phyloP scores from a whole-genome alignment of 2,888 invertebrate species.

The Lucinisca nassula region DNA sequence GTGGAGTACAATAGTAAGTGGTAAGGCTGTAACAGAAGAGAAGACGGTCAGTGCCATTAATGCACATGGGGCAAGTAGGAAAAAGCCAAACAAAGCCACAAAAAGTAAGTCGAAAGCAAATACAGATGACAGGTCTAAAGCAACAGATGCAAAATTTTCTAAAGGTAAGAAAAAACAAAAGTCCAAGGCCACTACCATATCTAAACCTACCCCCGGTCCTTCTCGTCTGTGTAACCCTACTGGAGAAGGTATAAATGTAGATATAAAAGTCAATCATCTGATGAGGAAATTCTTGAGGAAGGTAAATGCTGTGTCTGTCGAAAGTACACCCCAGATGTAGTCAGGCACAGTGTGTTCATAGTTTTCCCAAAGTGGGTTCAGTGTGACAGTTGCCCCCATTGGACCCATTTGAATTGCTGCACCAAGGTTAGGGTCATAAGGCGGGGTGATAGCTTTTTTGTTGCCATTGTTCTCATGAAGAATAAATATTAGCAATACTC shows the following conservation, averaged over 20 bases:
- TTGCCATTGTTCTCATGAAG: too few species aligned
- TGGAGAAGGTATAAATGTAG: background rate
- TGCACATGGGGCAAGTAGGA: background rate
- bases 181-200: background rate
- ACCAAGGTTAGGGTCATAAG: too few species aligned
- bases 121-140: background rate
- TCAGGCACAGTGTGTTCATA: too few species aligned
- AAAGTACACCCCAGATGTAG: too few species aligned
- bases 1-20: conserved; percentile 22
- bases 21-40: conserved; percentile 32
- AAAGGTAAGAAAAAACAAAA: background rate
- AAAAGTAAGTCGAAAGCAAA: background rate
- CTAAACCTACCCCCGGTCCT: background rate
- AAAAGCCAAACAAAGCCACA: background rate
- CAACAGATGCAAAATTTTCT: background rate
- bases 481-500: too few species aligned
- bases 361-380: too few species aligned
- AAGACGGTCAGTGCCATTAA: background rate
- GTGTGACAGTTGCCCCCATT: too few species aligned
- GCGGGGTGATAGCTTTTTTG: too few species aligned
- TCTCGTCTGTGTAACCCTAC: too few species aligned
- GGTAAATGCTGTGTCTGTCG: too few species aligned
- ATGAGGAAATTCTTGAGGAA: too few species aligned
- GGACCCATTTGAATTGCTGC: too few species aligned
- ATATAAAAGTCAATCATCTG: background rate